Base-by-base conservation (phyloP, 1,140 invertebrate species). In the Ephestia elutella region DNA sequence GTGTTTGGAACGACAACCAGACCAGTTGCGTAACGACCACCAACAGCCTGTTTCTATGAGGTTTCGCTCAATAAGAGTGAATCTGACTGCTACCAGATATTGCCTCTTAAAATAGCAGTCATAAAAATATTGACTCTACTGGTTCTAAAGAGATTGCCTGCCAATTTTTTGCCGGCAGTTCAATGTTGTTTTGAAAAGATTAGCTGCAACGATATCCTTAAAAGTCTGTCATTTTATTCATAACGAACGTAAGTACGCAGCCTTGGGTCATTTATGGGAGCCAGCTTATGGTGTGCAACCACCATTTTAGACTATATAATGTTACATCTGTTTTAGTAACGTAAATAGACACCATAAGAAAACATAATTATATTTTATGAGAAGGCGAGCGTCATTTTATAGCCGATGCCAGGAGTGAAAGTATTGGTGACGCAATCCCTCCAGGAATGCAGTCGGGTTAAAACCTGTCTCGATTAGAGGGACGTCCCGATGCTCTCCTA, bases 1-100 rank as follows among this genome's bases (percentile, higher is more conserved):
- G 70, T 84, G 78, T 81, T 83, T 70, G 63, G 73, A 80, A 78
- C 77, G 71, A 80, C 73, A 80, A 81, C 74, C 72, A 75, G 78
- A 78, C 72, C 66, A 73, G 75, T 86, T 86, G 74, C 74, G 78
- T 77, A 74, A 74, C 62, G 71, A 75, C 71, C 65, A 67, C 54
- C 63, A 59, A 59, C 60, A 64, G 68, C 70, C 65, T 67, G 73
- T 66, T 71, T 74, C 75, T 25, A 1, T 53, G 21, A 50, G 21
- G 50, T 53, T 21, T 50, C 70, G 71, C 70, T 73, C 11, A 32
- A 32, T 32, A 76, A 79, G 70, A 81, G 78, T 80, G 78, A 80
- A 81, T 78, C 78, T 81, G 73, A 71, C 72, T 71, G 59, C 51
- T 60, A 56, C 13, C 13, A 44, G 1, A 44, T 44, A 44, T 15